These are phyloP conservation scores for Takifugu flavidus DNA, from an alignment of 2,113 vertebrate genomes.

Conservation along the genomic window DNA sequence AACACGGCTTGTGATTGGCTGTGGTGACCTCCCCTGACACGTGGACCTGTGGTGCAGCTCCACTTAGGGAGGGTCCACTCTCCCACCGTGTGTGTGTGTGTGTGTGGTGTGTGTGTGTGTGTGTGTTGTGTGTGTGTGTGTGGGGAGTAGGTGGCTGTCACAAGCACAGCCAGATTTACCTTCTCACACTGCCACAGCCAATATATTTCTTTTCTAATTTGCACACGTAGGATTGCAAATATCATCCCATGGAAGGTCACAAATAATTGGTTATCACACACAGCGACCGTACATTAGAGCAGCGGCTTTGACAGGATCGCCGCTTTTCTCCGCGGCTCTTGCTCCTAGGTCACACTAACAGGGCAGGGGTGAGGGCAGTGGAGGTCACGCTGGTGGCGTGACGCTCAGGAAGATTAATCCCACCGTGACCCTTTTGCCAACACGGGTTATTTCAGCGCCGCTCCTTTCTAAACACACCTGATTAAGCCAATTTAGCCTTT, in stretches of 20 bases:
- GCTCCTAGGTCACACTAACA: slow-evolving; percentile 72
- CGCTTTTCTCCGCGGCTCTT: slow-evolving; percentile 41
- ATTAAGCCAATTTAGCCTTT: neutral
- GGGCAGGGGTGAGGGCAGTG: slow-evolving; percentile 75
- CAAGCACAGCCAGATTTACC: slow-evolving; percentile 24
- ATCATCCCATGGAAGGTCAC: slow-evolving; percentile 38
- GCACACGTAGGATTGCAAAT: slow-evolving; percentile 22
- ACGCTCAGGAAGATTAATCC: slow-evolving; percentile 80
- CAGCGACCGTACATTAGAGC: slow-evolving; percentile 22
- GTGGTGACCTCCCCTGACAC: slow-evolving; percentile 62
- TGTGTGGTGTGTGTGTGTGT: slow-evolving; percentile 6
- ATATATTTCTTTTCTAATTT: slow-evolving; percentile 34
- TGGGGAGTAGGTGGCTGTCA: slow-evolving; percentile 15
- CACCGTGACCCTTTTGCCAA: slow-evolving; percentile 26
- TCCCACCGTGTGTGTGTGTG: slow-evolving; percentile 32
- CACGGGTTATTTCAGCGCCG: slow-evolving; percentile 52
- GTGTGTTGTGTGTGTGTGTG: slow-evolving; percentile 12
- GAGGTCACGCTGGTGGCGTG: slow-evolving; percentile 71
- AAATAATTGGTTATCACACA: slow-evolving; percentile 35
- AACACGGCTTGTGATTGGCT: slow-evolving; percentile 72
- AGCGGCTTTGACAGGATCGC: slow-evolving; percentile 39
- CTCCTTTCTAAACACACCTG: slow-evolving; percentile 46
- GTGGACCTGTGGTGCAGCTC: slow-evolving; percentile 60
- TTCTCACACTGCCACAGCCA: slow-evolving; percentile 12
- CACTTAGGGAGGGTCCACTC: slow-evolving; percentile 63